Evolutionary conservation across 2,797 vertebrate species (phyloP).

Genomic region (Yasuhikotakia modesta): DNA sequence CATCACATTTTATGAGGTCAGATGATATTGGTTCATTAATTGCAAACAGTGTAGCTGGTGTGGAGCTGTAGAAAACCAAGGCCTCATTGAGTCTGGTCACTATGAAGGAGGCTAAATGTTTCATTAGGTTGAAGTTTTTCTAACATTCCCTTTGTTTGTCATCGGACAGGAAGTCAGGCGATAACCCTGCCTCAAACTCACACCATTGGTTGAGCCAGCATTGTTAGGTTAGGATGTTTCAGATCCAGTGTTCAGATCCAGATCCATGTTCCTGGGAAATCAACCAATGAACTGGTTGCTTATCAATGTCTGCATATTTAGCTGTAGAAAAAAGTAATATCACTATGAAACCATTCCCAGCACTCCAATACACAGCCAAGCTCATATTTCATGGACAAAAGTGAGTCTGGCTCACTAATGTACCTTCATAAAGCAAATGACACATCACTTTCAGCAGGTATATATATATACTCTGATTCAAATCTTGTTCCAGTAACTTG

Average conservation of each 20-base stretch:
- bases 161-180: not conserved
- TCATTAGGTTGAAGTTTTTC: no score
- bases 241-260: not conserved
- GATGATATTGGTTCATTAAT: not conserved
- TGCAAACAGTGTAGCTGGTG: not conserved
- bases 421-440: not conserved
- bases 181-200: not conserved
- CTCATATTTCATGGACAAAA: not conserved
- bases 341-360: not conserved
- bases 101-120: not conserved
- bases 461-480: not conserved
- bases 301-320: not conserved
- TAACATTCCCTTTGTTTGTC: not conserved
- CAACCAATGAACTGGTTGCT: not conserved
- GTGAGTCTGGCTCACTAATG: not conserved
- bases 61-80: no score
- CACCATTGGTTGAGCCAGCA: not conserved
- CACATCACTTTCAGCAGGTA: not conserved
- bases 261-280: not conserved
- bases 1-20: not conserved
- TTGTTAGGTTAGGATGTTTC: not conserved
- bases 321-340: not conserved
- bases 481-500: not conserved
- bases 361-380: not conserved
- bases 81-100: not conserved